Evolutionary conservation across 2,797 vertebrate genomes (phyloP), one percentile per base, ranked within the genome.

Genomic region (Poeciliopsis presidionis): DNA sequence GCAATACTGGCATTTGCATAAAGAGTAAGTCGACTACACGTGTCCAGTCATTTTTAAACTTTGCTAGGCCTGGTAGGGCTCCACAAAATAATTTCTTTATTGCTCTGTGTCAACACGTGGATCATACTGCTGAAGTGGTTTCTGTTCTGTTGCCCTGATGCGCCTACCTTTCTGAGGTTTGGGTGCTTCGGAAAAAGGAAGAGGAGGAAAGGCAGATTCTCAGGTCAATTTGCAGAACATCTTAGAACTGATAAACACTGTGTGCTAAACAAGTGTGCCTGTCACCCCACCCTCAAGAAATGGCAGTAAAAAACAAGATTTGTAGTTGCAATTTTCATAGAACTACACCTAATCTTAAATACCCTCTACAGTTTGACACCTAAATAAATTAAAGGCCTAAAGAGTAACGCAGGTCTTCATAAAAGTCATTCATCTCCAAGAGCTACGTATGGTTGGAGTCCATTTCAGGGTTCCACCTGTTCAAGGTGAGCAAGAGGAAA

Each of bases 1-100:
- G 95, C 95, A 96, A 95, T 95, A 95, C 95, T 95, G 94, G 95
- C 95, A 95, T 95, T 96, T 96, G 96, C 96, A 96, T 96, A 96
- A 71, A 96, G 95, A 94, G 95, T 94, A 94, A 91, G 94, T 95
- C 93, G 88, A 95, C 95, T 95, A 95, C 92, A 94, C 94, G 94
- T 95, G 94, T 95, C 95, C 95, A 95, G 95, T 95, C 93, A 89
- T 89, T 93, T 59, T 92, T 86, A 88, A 92, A 95, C 92, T 91
- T 91, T 86, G 87, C 94, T 94, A 95, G 94, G 92, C 95, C 92
- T 95, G 94, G 94, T 93, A 95, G 93, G 94, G 95, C 94, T 96
- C 93, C 92, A 94, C 93, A 93, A 94, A 94, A 93, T 91, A 92
- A 90, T 90, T 46, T 94, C 92, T 96, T 93, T 96, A 96, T 96